A percentile compares a stretch with the other conserved stretches of the same genome.
Evolutionary conservation across 2,797 vertebrate species (phyloP).

Genomic region (Champsocephalus esox): DNA sequence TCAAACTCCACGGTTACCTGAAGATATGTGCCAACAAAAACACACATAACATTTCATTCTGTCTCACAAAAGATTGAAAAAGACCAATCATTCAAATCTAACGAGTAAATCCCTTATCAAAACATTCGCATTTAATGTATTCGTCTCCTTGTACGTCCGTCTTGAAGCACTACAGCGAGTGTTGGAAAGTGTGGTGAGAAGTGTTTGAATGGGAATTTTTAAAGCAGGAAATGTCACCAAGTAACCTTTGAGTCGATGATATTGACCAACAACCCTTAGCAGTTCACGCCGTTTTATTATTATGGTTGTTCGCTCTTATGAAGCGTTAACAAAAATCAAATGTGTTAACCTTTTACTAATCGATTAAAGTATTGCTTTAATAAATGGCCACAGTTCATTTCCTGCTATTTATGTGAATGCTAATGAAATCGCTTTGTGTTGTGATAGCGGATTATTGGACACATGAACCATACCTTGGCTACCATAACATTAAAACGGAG

Average conservation of each 20-base stretch:
- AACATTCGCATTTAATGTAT: not conserved
- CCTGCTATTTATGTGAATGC: not conserved
- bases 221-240: conserved; percentile 24
- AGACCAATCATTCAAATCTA: not conserved
- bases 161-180: not conserved
- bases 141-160: not conserved
- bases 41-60: not conserved
- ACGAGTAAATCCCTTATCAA: not conserved
- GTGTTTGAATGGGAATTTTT: conserved; percentile 7
- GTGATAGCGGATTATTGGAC: not conserved
- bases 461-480: no score
- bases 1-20: not conserved
- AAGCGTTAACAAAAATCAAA: not conserved
- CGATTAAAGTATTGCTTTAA: not conserved
- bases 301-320: not conserved
- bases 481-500: not conserved
- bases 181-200: not conserved
- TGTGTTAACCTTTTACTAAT: conserved; percentile 12
- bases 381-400: not conserved
- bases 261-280: conserved; percentile 19
- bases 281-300: not conserved
- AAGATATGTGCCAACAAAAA: not conserved
- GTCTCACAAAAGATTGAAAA: not conserved
- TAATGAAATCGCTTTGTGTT: not conserved
- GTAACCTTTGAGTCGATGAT: conserved; percentile 1